Conservation (phyloP, 2,797 vertebrate genomes). For the Borostomias antarcticus region DNA sequence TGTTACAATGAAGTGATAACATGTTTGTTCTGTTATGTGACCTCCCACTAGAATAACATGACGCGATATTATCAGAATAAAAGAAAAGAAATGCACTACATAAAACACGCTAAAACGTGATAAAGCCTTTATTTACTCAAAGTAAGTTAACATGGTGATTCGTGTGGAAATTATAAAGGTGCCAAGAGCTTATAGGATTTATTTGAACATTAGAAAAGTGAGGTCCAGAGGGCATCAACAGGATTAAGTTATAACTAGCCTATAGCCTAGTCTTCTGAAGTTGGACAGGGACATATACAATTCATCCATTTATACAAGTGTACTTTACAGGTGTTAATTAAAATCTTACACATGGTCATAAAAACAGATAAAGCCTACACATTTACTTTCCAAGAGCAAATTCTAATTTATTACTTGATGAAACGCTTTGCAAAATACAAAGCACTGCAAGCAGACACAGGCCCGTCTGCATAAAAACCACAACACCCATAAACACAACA, state of each 20-base stretch:
- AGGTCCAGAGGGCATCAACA: conserved; percentile 14
- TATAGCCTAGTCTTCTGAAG: conserved; percentile 17
- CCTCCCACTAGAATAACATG: too few species aligned
- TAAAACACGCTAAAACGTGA: not conserved
- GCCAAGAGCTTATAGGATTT: conserved; percentile 19
- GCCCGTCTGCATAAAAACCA: conserved; percentile 23
- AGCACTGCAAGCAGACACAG: conserved; percentile 37
- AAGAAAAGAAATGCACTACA: not conserved
- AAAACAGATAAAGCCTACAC: conserved; percentile 18
- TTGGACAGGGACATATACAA: conserved; percentile 29
- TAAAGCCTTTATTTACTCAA: conserved; percentile 63
- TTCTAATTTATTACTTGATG: conserved; percentile 55
- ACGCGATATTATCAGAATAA: not conserved
- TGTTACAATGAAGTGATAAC: too few species aligned
- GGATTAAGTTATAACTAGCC: not conserved
- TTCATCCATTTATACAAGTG: conserved; percentile 37
- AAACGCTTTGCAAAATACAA: conserved; percentile 53
- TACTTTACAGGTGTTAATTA: not conserved
- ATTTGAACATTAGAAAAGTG: conserved; percentile 13
- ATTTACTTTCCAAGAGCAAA: conserved; percentile 48
- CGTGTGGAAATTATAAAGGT: conserved; percentile 9
- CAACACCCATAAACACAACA: conserved; percentile 54
- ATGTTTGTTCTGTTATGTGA: too few species aligned
- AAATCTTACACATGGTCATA: conserved; percentile 25
- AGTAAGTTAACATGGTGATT: not conserved